Evolutionary conservation across 1,140 invertebrate genomes (phyloP).

Genomic region (Meloidogyne floridensis): DNA sequence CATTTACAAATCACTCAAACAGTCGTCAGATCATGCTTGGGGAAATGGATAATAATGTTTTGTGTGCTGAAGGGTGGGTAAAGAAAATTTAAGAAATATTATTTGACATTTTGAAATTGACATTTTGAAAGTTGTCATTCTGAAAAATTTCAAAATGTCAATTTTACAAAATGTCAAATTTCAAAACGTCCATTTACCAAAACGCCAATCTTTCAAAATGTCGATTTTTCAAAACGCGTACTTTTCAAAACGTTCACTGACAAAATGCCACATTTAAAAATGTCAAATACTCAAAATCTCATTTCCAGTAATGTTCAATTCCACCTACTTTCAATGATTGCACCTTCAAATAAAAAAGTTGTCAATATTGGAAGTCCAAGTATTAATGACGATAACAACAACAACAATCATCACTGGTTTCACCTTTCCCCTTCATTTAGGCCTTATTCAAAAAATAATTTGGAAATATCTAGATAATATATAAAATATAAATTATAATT

Average conservation of each 20-base stretch:
- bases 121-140: too few relatives aligned
- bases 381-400: neutral
- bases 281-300: too few relatives aligned
- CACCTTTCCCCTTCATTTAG: neutral
- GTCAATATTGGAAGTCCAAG: slow-evolving; percentile 15
- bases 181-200: too few relatives aligned
- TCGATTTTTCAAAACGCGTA: neutral
- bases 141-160: neutral
- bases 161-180: neutral
- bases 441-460: neutral
- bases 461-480: neutral
- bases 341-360: slow-evolving; percentile 30
- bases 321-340: slow-evolving; percentile 36
- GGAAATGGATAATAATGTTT: neutral
- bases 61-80: slow-evolving; percentile 16
- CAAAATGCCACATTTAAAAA: neutral
- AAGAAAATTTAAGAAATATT: neutral
- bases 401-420: neutral
- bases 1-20: neutral
- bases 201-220: neutral
- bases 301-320: slow-evolving; percentile 31
- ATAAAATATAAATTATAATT: neutral
- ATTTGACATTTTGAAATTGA: neutral
- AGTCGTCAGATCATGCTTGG: neutral
- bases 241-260: neutral